A percentile compares a stretch with the other conserved stretches of the same genome.
Evolutionary conservation across 2,113 vertebrate genomes (phyloP).

Genomic region (Phoenicopterus ruber): DNA sequence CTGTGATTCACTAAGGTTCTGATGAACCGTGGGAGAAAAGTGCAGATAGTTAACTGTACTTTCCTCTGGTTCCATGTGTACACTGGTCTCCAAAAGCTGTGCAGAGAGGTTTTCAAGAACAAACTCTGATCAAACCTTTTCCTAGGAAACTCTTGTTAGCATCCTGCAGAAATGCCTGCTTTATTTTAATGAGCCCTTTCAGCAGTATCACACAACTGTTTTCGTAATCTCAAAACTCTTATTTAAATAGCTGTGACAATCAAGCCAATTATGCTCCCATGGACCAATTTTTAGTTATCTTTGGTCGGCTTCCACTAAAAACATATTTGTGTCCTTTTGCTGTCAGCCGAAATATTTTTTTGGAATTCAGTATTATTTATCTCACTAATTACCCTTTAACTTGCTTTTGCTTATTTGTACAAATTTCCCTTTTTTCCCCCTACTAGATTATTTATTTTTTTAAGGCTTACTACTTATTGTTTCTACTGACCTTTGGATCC

Average conservation of each 20-base stretch:
- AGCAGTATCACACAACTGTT: not conserved
- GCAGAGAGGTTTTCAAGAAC: not conserved
- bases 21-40: not conserved
- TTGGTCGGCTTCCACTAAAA: constrained; percentile 46
- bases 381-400: constrained; percentile 38
- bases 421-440: not conserved
- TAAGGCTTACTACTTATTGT: constrained; percentile 37
- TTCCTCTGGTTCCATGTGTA: not conserved
- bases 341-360: not conserved
- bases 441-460: not conserved
- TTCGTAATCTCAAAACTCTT: not conserved
- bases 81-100: not conserved
- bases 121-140: not conserved
- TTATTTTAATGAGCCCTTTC: not conserved
- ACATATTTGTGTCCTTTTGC: not conserved
- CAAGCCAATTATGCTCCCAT: constrained; percentile 4
- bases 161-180: not conserved
- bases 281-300: constrained; percentile 29
- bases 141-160: not conserved
- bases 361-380: constrained; percentile 26
- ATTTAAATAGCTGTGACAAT: constrained; percentile 22
- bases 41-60: not conserved
- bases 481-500: not conserved
- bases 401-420: constrained; percentile 49
- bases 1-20: not conserved